These are phyloP conservation scores for Diaprepes abbreviatus DNA, from an alignment of 2,888 invertebrate species.

Conservation along the genomic window DNA sequence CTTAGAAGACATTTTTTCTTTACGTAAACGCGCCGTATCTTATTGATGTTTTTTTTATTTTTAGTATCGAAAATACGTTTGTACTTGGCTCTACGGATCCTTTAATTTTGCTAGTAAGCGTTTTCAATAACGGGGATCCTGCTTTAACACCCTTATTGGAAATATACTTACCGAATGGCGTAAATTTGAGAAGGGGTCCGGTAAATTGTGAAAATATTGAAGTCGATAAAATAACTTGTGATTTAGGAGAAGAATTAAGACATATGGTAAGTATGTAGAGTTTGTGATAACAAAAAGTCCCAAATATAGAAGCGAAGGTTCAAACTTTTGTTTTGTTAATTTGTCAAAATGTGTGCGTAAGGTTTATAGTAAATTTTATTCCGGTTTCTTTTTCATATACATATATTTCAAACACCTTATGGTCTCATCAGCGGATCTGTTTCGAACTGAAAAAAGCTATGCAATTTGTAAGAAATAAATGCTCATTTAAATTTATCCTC, in stretches of 20 bases:
- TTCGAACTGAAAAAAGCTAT: too few relatives aligned
- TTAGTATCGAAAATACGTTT: constrained; percentile 55
- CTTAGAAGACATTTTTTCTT: background rate
- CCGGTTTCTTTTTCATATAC: too few relatives aligned
- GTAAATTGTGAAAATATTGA: constrained; percentile 26
- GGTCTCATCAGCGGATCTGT: too few relatives aligned
- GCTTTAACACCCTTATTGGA: constrained; percentile 69
- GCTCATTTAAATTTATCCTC: too few relatives aligned
- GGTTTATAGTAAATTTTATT: too few relatives aligned
- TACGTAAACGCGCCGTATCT: too few relatives aligned
- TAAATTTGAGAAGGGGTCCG: constrained; percentile 52
- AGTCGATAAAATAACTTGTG: constrained; percentile 20
- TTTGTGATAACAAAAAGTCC: too few relatives aligned
- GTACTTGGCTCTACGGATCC: constrained; percentile 62
- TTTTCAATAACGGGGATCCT: constrained; percentile 68
- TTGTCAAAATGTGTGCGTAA: too few relatives aligned
- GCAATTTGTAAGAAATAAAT: too few relatives aligned
- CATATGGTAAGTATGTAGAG: constrained; percentile 18
- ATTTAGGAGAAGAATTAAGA: constrained; percentile 24
- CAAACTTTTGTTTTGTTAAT: too few relatives aligned
- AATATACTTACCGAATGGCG: constrained; percentile 65
- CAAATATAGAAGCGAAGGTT: too few relatives aligned
- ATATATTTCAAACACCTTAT: too few relatives aligned
- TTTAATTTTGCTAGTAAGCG: constrained; percentile 58
- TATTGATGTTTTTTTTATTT: constrained; percentile 28